Evolutionary conservation across 2,797 vertebrate genomes (phyloP).

Genomic region (Takifugu rubripes): DNA sequence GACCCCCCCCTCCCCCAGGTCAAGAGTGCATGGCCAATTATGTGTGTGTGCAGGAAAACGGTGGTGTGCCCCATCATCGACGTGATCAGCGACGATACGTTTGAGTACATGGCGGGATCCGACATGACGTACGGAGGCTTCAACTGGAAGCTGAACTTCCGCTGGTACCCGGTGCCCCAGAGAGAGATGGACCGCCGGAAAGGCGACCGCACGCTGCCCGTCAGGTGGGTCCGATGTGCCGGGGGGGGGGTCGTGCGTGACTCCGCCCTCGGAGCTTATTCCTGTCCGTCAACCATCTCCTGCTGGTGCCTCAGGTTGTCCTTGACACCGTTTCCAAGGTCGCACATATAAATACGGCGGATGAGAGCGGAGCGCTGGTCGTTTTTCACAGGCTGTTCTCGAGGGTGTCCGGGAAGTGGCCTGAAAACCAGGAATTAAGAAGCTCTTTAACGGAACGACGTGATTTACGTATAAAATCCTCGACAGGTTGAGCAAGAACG

Average conservation of each 20-base stretch:
- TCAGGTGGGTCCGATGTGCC: slow-evolving; percentile 67
- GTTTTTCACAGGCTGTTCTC: slow-evolving; percentile 19
- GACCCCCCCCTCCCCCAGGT: too few species aligned
- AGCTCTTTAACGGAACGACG: slow-evolving; percentile 29
- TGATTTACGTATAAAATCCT: slow-evolving; percentile 26
- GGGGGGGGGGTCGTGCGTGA: too few species aligned
- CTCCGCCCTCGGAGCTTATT: slow-evolving; percentile 13
- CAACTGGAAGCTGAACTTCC: slow-evolving; percentile 98
- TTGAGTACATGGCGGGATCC: slow-evolving; percentile 98
- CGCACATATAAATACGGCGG: slow-evolving; percentile 47
- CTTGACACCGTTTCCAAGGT: slow-evolving; percentile 49
- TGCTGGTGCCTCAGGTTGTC: slow-evolving; percentile 45
- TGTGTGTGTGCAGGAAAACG: slow-evolving; percentile 53
- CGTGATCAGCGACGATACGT: slow-evolving; percentile 94
- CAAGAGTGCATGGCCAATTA: not conserved
- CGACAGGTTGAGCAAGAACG: too few species aligned
- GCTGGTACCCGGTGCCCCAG: slow-evolving; percentile 97
- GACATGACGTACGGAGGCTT: slow-evolving; percentile 99
- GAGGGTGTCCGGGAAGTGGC: slow-evolving; percentile 35
- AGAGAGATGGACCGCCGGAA: slow-evolving; percentile 97
- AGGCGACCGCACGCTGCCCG: slow-evolving; percentile 93
- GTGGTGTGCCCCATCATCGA: slow-evolving; percentile 75
- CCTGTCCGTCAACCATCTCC: slow-evolving; percentile 49
- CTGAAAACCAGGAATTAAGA: slow-evolving; percentile 42
- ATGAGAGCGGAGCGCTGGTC: slow-evolving; percentile 49